These are phyloP conservation scores for Drosophila dunni DNA, from an alignment of 1,140 invertebrate species.

Conservation along the genomic window DNA sequence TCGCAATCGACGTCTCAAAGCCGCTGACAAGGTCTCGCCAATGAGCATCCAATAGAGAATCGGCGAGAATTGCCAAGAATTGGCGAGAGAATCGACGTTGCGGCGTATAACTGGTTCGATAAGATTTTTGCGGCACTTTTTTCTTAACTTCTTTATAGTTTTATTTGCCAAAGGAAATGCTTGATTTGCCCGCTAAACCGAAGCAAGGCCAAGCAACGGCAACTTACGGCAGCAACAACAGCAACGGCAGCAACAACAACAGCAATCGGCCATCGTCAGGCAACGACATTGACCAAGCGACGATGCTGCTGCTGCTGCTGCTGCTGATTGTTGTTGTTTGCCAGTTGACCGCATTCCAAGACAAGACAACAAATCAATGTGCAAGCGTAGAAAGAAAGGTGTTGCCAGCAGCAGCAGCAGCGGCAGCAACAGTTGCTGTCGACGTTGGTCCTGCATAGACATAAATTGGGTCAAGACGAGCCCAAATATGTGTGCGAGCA, in stretches of 20 bases:
- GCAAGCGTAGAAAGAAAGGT: slow-evolving; percentile 68
- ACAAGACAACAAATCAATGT: slow-evolving; percentile 72
- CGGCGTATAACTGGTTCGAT: slow-evolving; percentile 76
- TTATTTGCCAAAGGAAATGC: slow-evolving; percentile 66
- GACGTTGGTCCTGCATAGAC: slow-evolving; percentile 43
- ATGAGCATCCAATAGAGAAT: not conserved
- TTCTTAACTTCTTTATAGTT: slow-evolving; percentile 20
- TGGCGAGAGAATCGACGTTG: not conserved
- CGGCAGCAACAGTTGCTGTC: slow-evolving; percentile 35
- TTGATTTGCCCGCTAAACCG: slow-evolving; percentile 73
- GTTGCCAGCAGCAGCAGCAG: slow-evolving; percentile 50
- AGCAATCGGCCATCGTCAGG: slow-evolving; percentile 12
- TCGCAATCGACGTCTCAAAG: not conserved
- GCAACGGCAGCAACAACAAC: slow-evolving; percentile 9
- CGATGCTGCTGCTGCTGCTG: slow-evolving; percentile 38
- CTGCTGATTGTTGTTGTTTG: slow-evolving; percentile 53
- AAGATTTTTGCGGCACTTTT: slow-evolving; percentile 79
- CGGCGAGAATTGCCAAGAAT: not conserved
- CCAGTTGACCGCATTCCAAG: slow-evolving; percentile 76
- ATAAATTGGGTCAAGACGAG: slow-evolving; percentile 71
- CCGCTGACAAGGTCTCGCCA: slow-evolving; percentile 33
- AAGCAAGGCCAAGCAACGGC: slow-evolving; percentile 79
- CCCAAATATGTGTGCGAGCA: slow-evolving; percentile 57
- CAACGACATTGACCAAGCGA: slow-evolving; percentile 72
- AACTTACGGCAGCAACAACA: slow-evolving; percentile 17